phyloP scores from a whole-genome alignment of 2,888 invertebrate species.

The Drosophila buzzatii region DNA sequence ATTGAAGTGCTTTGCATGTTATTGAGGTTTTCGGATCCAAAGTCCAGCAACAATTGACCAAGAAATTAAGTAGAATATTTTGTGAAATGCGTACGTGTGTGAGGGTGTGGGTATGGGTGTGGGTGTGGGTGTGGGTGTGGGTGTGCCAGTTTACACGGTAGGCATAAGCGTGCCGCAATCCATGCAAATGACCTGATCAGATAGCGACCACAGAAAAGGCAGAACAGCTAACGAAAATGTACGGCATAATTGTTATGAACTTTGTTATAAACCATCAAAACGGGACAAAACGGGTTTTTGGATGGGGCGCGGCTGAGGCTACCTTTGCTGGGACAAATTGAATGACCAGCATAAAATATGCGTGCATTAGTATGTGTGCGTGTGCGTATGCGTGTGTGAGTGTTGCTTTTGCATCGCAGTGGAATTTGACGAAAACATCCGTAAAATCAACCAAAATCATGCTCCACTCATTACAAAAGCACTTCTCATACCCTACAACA shows the following conservation, averaged over 20 bases:
- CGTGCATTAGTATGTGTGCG: conserved; percentile 3
- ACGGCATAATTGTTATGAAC: conserved; percentile 64
- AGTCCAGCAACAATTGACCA: conserved; percentile 30
- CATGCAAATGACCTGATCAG: conserved; percentile 21
- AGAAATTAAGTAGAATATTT: conserved; percentile 53
- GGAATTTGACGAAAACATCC: conserved; percentile 34
- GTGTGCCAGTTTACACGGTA: conserved; percentile 7
- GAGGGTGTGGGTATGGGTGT: too few relatives aligned
- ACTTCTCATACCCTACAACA: conserved; percentile 51
- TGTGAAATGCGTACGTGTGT: conserved; percentile 30
- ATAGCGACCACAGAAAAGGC: conserved; percentile 31
- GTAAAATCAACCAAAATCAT: conserved; percentile 63
- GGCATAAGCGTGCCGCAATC: conserved; percentile 3
- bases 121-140: neutral
- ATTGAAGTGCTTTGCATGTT: conserved; percentile 25
- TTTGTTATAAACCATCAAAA: conserved; percentile 49
- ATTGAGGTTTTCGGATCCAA: conserved; percentile 24
- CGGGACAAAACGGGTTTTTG: conserved; percentile 21
- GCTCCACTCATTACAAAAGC: conserved; percentile 73
- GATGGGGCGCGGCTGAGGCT: neutral
- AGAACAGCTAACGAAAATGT: conserved; percentile 37
- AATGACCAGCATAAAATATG: conserved; percentile 61
- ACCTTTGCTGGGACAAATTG: conserved; percentile 43
- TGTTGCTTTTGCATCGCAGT: conserved; percentile 2
- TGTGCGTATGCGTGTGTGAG: neutral